Evolutionary conservation across 1,140 invertebrate genomes (phyloP), one percentile per base, ranked within the genome.

Genomic region (Cydia splendana): DNA sequence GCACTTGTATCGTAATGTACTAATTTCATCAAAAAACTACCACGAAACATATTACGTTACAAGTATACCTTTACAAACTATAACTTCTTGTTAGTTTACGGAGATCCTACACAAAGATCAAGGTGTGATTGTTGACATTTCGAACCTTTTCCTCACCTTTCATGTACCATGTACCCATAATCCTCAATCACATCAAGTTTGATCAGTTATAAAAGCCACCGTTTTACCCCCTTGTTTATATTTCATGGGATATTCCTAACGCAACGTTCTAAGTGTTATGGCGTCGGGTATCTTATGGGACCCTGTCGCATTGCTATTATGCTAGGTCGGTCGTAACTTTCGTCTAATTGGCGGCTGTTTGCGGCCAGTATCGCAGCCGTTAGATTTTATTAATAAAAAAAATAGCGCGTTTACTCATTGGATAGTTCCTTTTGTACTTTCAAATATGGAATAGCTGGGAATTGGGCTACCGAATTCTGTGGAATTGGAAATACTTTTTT

Each of bases 321-420:
- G 67, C 34, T 45, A 71, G 67, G 65, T 38, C 28, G 65, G 67
- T 10, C 67, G 5, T 71, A 71, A 71, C 38, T 71, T 71, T 18
- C 67, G n/a, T 38, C 67, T 71, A 71, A 71, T 71, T 71, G 67
- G 67, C 34, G 30, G 38, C 34, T 71, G 67, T 71, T 71, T 38
- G 67, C 67, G 67, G 67, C 67, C 67, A 71, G 67, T 71, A 71
- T 71, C 67, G 67, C 65, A 38, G 28, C 34, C 67, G 67, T 71
- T 71, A 38, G 28, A 38, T 71, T 71, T 71, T 71, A 71, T 71
- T 71, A 71, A 71, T 38, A 71, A 71, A 71, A 71, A 71, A 71
- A 71, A 69, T 9, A 15, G 3, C 13, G 65, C 65, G 24, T 65
- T 30, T 13, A 28, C 13, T 65, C 18, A 30, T 10, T 34, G 28